phyloP scores from a whole-genome alignment of 2,113 vertebrate genomes.

The Chaenogobius annularis region DNA sequence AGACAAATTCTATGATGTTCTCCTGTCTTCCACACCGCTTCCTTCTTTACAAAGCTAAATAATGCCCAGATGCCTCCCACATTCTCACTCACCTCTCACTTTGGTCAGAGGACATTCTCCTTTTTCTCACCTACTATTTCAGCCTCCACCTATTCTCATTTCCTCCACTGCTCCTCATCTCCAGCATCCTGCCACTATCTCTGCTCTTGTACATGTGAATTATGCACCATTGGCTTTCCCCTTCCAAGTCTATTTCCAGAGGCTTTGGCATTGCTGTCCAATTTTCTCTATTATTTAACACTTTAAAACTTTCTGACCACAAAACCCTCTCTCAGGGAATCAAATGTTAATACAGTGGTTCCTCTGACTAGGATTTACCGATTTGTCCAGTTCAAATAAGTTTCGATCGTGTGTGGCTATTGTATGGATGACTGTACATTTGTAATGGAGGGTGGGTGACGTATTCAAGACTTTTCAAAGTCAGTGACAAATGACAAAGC shows the following conservation, averaged over 20 bases:
- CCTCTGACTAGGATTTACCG: neutral
- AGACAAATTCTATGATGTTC: too few species aligned
- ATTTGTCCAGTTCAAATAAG: too few species aligned
- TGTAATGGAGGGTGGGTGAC: too few species aligned
- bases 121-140: neutral
- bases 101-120: neutral
- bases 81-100: neutral
- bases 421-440: too few species aligned
- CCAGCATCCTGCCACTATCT: neutral
- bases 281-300: neutral
- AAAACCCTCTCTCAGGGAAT: neutral
- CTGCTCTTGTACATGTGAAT: neutral
- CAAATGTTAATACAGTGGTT: neutral
- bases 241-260: neutral
- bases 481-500: neutral
- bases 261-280: neutral
- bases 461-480: too few species aligned
- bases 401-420: too few species aligned
- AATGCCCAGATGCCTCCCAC: neutral
- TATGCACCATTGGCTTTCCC: neutral
- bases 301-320: neutral
- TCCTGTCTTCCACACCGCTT: too few species aligned
- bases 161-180: neutral
- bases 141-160: neutral
- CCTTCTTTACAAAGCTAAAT: neutral